phyloP scores from a whole-genome alignment of 2,797 vertebrate species.

The Mus caroli region DNA sequence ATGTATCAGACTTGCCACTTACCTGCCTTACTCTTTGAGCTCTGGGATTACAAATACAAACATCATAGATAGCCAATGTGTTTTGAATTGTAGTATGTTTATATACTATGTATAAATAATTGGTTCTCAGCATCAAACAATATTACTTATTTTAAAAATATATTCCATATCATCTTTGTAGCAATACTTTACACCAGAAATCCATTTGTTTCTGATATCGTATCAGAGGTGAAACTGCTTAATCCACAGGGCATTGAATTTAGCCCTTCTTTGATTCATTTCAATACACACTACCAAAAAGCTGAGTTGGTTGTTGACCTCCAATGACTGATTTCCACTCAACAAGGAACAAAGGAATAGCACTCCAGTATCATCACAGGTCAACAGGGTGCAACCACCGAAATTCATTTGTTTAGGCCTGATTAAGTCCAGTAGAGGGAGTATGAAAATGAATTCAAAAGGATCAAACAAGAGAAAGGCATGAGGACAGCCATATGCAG shows the following conservation, averaged over 20 bases:
- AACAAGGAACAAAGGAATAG: conserved; percentile 69
- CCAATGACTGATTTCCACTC: conserved; percentile 69
- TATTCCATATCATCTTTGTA: neutral
- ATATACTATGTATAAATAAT: neutral
- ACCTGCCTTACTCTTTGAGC: no score
- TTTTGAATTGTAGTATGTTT: neutral
- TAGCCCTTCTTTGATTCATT: conserved; percentile 45
- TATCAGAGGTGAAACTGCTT: conserved; percentile 1
- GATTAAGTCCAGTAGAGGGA: conserved; percentile 70
- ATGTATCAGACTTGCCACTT: neutral
- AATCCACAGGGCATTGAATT: conserved; percentile 26
- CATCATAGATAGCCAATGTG: neutral
- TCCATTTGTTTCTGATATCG: conserved; percentile 52
- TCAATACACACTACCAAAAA: conserved; percentile 46
- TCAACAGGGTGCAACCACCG: conserved; percentile 57
- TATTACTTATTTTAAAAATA: neutral
- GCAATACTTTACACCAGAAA: neutral
- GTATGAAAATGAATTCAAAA: conserved; percentile 78
- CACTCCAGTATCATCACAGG: conserved; percentile 52
- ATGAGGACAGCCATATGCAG: neutral
- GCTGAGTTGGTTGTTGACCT: conserved; percentile 61
- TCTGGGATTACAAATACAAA: neutral
- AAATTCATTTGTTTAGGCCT: conserved; percentile 73
- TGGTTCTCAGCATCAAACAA: neutral
- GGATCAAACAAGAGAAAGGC: conserved; percentile 63